A percentile compares a stretch with the other conserved stretches of the same genome.
These are phyloP conservation scores for Chymomyza procnemis DNA, from an alignment of 2,888 invertebrate genomes.

Conservation along the genomic window DNA sequence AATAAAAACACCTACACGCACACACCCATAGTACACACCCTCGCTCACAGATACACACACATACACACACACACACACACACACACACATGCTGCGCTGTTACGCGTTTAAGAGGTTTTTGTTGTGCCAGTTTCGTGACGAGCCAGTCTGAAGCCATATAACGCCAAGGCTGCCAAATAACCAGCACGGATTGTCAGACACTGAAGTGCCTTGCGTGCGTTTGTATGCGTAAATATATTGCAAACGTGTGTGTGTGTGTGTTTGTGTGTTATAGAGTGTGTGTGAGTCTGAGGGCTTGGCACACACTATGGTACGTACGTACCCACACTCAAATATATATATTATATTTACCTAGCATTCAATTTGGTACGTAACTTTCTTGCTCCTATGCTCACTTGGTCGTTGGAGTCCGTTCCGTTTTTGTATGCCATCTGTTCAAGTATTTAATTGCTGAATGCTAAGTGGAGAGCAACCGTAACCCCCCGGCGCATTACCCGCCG, in stretches of 20 bases:
- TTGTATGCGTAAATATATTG: neutral
- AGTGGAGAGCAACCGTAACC: conserved; percentile 23
- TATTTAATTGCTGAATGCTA: conserved; percentile 57
- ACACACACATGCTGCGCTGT: conserved; percentile 19
- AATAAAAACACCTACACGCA: conserved; percentile 69
- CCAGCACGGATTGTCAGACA: conserved; percentile 42
- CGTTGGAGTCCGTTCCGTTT: neutral
- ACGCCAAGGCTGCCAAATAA: conserved; percentile 16
- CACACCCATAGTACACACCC: conserved; percentile 10
- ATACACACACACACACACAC: conserved; percentile 10
- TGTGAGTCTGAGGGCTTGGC: conserved; percentile 20
- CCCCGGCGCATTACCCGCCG: too few relatives aligned
- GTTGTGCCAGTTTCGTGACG: conserved; percentile 59
- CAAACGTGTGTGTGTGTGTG: conserved; percentile 3
- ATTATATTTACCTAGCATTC: conserved; percentile 58
- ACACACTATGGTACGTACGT: neutral
- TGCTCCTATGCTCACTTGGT: conserved; percentile 36
- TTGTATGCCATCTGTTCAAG: conserved; percentile 56
- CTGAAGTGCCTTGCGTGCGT: conserved; percentile 21
- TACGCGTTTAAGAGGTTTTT: conserved; percentile 38
- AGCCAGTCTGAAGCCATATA: conserved; percentile 12
- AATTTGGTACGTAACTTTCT: conserved; percentile 52
- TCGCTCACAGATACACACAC: conserved; percentile 7
- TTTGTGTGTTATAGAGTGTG: conserved; percentile 19
- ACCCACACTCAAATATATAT: conserved; percentile 15